Percentiles rank a stretch among this genome's conserved stretches.
Evolutionary conservation across 1,140 invertebrate species (phyloP).

Genomic region (Hydropsyche tenuis): DNA sequence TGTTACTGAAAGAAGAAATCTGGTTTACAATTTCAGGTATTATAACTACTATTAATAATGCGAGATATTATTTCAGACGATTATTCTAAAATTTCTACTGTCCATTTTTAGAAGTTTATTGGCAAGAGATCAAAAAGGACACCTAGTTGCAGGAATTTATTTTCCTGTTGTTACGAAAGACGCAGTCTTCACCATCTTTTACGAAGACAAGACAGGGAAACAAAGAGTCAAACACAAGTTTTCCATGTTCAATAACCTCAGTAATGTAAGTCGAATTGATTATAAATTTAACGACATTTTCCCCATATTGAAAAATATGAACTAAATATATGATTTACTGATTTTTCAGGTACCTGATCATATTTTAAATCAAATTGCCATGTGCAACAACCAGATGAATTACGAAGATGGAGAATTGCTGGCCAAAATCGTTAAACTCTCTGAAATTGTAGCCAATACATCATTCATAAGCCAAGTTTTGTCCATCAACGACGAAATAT

Average conservation of each 20-base stretch:
- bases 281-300: constrained; percentile 19
- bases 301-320: not conserved
- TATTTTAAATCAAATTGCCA: constrained; percentile 66
- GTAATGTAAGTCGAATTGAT: constrained; percentile 63
- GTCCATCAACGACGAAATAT: constrained; percentile 75
- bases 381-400: constrained; percentile 75
- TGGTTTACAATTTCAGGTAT: constrained; percentile 84
- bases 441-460: constrained; percentile 73
- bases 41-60: not conserved
- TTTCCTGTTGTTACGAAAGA: constrained; percentile 73
- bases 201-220: constrained; percentile 71
- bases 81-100: not conserved
- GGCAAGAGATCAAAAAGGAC: constrained; percentile 79
- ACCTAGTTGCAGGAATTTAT: constrained; percentile 82
- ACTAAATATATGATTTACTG: constrained; percentile 30
- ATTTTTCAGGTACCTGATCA: constrained; percentile 68
- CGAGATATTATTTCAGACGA: not conserved
- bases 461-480: constrained; percentile 75
- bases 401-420: constrained; percentile 68
- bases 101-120: constrained; percentile 70
- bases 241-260: constrained; percentile 67
- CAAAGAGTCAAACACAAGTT: constrained; percentile 75
- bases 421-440: constrained; percentile 68
- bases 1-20: constrained; percentile 86
- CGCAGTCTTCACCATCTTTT: constrained; percentile 79